These are phyloP conservation scores for Andrena marginata DNA, from an alignment of 2,888 invertebrate genomes.

Conservation along the genomic window DNA sequence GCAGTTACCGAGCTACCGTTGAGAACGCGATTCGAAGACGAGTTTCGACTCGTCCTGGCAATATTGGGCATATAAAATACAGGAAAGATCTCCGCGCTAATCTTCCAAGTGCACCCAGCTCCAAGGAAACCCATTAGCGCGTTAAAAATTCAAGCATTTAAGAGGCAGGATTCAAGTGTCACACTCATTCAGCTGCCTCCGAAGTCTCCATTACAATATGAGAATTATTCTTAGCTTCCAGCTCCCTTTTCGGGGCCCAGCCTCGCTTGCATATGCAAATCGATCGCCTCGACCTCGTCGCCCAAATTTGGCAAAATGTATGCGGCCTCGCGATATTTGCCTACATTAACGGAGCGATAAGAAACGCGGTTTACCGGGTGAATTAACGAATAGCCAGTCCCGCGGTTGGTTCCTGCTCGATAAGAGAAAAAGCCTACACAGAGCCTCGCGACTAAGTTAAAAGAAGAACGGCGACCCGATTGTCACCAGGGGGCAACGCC, in stretches of 20 bases:
- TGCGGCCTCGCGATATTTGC: constrained; percentile 8
- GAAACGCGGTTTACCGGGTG: constrained; percentile 3
- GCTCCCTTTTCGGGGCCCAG: neutral
- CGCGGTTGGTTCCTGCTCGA: neutral
- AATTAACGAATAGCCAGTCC: constrained; percentile 6
- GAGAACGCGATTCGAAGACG: neutral
- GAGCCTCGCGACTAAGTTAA: neutral
- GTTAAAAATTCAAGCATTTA: too few species aligned
- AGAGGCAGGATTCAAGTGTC: too few species aligned
- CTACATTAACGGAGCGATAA: neutral
- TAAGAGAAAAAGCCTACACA: neutral
- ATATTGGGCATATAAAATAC: too few species aligned
- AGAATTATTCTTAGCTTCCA: neutral
- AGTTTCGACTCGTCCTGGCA: too few species aligned
- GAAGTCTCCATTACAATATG: neutral
- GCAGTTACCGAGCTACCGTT: neutral
- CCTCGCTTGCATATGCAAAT: neutral
- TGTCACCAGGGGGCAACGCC: neutral
- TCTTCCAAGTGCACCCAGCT: too few species aligned
- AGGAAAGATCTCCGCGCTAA: too few species aligned
- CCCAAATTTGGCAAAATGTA: neutral
- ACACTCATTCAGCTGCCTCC: too few species aligned
- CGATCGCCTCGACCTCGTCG: too few species aligned
- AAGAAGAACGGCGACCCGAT: neutral
- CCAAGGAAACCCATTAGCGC: too few species aligned